Percentiles rank a stretch among this genome's conserved stretches.
phyloP scores from a whole-genome alignment of 64 coral and sea anemone genomes.

The Trachythela sp. region DNA sequence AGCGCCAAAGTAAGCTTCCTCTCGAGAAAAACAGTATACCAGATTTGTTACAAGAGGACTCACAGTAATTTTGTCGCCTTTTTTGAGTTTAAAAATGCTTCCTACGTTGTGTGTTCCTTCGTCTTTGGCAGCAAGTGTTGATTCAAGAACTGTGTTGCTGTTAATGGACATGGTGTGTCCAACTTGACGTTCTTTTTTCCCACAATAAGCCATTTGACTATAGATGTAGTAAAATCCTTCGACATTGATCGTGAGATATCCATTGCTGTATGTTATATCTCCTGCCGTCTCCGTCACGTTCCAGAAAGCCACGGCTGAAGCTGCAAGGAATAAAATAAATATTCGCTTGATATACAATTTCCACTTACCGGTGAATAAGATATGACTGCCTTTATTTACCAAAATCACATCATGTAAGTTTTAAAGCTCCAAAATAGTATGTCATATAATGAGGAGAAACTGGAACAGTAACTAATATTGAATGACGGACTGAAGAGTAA shows the following conservation, averaged over 20 bases:
- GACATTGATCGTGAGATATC: not conserved
- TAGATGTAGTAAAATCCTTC: not conserved
- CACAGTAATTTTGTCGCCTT: not conserved
- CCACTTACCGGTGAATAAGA: not conserved
- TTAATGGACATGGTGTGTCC: not conserved
- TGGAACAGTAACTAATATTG: too few species aligned
- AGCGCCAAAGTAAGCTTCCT: not conserved
- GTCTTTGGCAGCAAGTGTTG: not conserved
- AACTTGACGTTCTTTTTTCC: not conserved
- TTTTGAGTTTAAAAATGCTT: not conserved
- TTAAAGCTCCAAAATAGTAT: too few species aligned
- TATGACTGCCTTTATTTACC: too few species aligned
- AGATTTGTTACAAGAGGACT: not conserved
- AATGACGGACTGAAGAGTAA: too few species aligned
- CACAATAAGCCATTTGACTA: conserved; percentile 3
- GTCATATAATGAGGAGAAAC: too few species aligned
- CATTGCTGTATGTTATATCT: not conserved
- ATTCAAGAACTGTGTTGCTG: not conserved
- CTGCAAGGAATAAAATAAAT: not conserved
- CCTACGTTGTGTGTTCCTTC: not conserved
- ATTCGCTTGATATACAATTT: not conserved
- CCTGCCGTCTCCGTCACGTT: not conserved
- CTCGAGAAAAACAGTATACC: not conserved
- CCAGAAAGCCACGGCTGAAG: not conserved
- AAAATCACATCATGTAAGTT: too few species aligned